Conservation (phyloP, 23 tunicate species). For the Aplidium turbinatum region DNA sequence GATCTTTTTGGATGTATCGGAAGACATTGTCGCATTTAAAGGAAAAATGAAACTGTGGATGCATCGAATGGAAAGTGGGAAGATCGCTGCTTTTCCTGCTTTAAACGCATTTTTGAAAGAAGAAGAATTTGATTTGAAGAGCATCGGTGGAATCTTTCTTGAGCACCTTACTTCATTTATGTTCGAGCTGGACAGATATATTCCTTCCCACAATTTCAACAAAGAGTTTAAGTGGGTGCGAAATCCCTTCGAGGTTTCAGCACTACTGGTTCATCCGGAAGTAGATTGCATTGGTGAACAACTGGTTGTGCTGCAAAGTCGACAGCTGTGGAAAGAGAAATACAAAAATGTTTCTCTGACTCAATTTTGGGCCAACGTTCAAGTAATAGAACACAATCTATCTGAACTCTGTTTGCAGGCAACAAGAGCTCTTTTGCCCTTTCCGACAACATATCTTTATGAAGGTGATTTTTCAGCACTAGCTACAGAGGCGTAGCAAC, state of each 20-base stretch:
- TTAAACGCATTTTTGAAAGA: neutral
- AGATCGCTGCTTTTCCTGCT: constrained; percentile 5
- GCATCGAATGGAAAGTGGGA: constrained; percentile 42
- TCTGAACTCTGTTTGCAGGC: constrained; percentile 25
- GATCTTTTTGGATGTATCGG: constrained; percentile 34
- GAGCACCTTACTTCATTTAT: constrained; percentile 34
- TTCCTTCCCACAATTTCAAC: constrained; percentile 32
- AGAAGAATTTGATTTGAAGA: no score
- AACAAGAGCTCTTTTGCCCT: no score
- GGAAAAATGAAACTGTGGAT: constrained; percentile 32
- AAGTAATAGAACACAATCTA: constrained; percentile 6
- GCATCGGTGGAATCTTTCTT: no score
- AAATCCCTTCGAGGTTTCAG: constrained; percentile 51
- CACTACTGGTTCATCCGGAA: constrained; percentile 13
- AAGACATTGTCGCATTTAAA: constrained; percentile 23
- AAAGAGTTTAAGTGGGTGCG: constrained; percentile 53
- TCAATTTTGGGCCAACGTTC: constrained; percentile 30
- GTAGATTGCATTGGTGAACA: constrained; percentile 38
- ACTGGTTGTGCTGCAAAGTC: constrained; percentile 44
- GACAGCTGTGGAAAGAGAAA: constrained; percentile 53
- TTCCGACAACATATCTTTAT: constrained; percentile 1
- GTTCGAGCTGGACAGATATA: constrained; percentile 41
- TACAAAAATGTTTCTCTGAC: no score
- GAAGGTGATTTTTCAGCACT: constrained; percentile 1
- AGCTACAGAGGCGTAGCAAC: no score